Conservation (phyloP, 23 tunicate genomes). For the Ciona savignyi region DNA sequence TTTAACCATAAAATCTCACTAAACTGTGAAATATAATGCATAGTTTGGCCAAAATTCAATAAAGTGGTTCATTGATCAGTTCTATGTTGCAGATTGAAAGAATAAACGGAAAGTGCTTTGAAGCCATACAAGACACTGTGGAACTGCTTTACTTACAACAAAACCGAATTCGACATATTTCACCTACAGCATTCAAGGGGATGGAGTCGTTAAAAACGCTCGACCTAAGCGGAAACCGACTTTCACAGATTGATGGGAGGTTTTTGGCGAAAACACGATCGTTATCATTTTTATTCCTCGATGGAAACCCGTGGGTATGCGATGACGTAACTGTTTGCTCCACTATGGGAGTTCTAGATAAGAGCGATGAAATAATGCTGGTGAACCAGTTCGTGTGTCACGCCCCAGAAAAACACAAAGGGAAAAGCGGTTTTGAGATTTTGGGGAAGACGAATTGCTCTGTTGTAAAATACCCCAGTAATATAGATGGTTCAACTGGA, state of each 20-base stretch:
- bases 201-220: conserved; percentile 46
- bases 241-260: conserved; percentile 38
- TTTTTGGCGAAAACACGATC: conserved; percentile 9
- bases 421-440: conserved; percentile 1
- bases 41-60: too few relatives aligned
- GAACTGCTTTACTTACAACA: conserved; percentile 60
- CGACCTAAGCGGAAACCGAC: conserved; percentile 53
- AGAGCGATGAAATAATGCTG: background rate
- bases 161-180: conserved; percentile 38
- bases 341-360: conserved; percentile 5
- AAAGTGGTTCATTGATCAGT: too few relatives aligned
- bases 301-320: conserved; percentile 59
- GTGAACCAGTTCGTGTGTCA: conserved; percentile 14
- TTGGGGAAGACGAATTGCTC: background rate
- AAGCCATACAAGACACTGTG: conserved; percentile 17
- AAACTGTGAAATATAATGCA: too few relatives aligned
- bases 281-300: conserved; percentile 39
- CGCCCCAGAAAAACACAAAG: conserved; percentile 6
- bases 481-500: background rate
- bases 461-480: background rate
- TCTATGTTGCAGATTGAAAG: conserved; percentile 29
- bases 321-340: conserved; percentile 31
- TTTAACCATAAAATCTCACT: too few relatives aligned
- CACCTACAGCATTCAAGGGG: conserved; percentile 13
- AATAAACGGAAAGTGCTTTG: conserved; percentile 14